A percentile compares a stretch with the other conserved stretches of the same genome.
Conservation (phyloP, 1,140 invertebrate genomes). For the Yoshiicerus persimilis region DNA sequence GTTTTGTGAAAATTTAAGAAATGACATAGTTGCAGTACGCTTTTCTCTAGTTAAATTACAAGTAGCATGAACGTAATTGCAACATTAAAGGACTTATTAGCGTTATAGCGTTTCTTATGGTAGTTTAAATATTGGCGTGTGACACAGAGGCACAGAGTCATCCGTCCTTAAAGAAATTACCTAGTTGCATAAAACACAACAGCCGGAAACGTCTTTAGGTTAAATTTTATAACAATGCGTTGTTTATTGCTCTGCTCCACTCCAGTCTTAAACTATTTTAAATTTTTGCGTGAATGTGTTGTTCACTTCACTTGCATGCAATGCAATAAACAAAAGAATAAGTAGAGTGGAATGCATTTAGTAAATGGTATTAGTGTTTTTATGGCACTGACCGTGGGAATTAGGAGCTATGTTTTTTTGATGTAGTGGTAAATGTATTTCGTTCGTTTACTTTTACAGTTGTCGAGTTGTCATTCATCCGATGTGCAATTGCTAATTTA, state of each 20-base stretch:
- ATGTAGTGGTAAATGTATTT: background rate
- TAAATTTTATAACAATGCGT: background rate
- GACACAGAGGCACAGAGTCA: background rate
- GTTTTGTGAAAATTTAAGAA: too few relatives aligned
- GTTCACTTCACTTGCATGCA: background rate
- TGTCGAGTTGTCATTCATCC: background rate
- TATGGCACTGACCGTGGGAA: slow-evolving; percentile 17
- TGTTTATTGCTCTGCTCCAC: background rate
- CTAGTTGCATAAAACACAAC: background rate
- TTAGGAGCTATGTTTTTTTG: background rate
- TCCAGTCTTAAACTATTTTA: background rate
- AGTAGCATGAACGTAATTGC: background rate
- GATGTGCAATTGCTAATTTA: background rate
- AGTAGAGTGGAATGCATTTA: background rate
- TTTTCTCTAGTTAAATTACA: background rate
- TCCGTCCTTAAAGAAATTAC: background rate
- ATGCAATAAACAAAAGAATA: background rate
- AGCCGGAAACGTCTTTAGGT: background rate
- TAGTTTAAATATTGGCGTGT: background rate
- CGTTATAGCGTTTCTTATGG: background rate
- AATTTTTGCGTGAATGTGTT: background rate
- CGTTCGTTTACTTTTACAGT: background rate
- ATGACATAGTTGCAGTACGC: background rate
- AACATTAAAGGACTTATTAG: background rate
- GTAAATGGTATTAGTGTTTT: background rate